Conservation (phyloP, 2,113 vertebrate species). For the Hydrochoerus hydrochaeris region DNA sequence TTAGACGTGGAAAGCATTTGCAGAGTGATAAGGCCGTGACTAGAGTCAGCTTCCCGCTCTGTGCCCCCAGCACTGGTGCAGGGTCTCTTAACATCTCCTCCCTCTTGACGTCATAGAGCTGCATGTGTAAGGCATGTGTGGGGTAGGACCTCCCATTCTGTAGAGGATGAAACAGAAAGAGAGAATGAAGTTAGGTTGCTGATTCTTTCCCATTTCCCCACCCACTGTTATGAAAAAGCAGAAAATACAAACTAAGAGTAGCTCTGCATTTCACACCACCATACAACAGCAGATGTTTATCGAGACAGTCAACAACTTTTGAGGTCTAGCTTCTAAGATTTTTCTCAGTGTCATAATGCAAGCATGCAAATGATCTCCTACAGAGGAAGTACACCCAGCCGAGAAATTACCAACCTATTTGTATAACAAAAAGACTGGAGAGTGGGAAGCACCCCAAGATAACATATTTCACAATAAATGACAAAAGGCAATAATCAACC, state of each 20-base stretch:
- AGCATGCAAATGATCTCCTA: conserved; percentile 72
- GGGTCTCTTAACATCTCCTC: background rate
- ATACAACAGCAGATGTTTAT: conserved; percentile 72
- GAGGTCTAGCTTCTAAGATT: conserved; percentile 77
- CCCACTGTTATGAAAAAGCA: conserved; percentile 48
- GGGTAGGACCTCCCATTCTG: background rate
- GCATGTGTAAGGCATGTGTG: background rate
- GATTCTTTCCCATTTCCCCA: conserved; percentile 29
- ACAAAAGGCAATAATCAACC: conserved; percentile 46
- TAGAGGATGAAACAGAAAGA: background rate
- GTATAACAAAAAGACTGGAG: conserved; percentile 55
- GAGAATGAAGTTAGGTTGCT: background rate
- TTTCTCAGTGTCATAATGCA: conserved; percentile 59
- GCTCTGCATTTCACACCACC: conserved; percentile 23
- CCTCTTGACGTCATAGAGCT: background rate
- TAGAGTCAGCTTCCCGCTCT: too few species aligned
- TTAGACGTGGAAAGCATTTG: background rate
- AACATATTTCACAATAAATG: conserved; percentile 66
- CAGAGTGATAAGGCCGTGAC: background rate
- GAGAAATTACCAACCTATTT: conserved; percentile 69
- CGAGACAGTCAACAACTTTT: conserved; percentile 41
- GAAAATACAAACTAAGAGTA: background rate
- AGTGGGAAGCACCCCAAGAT: conserved; percentile 58
- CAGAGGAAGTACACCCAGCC: conserved; percentile 58
- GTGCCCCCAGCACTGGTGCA: too few species aligned